Evolutionary conservation across 2,113 vertebrate species (phyloP), one percentile per base, ranked within the genome.

Genomic region (Pleuronectes platessa): DNA sequence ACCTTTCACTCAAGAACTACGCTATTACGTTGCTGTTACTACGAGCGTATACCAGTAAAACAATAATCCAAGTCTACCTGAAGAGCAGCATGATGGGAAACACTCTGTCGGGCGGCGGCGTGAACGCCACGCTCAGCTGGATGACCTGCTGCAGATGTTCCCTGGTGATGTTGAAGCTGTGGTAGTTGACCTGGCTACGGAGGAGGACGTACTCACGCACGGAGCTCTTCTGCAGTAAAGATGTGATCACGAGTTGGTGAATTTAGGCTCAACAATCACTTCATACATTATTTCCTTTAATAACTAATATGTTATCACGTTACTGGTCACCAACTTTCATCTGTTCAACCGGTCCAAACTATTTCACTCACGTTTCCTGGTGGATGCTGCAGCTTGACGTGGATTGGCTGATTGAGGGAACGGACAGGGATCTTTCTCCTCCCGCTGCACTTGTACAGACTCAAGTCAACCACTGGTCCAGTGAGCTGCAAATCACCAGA

Each of bases 1-100:
- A 0, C 40, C 8, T 59, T 49, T 59, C 17, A 31, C 51, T n/a
- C 15, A 42, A 62, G 68, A 27, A 20, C 3, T 2, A 3, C 5
- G n/a, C 11, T 21, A 3, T 27, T 7, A 40, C 20, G 17, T n/a
- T 67, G 26, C 21, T 55, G 7, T 23, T 17, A 18, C 9, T 6
- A 49, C n/a, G 3, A 55, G n/a, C 10, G 2, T 18, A 24, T 42
- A 54, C 58, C 45, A 26, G 8, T 27, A 20, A 61, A 35, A 10
- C 18, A 27, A 27, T 35, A 27, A 20, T 37, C 24, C 24, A 24
- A 24, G 24, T 24, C 4, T 72, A 97, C 96, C 96, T 95, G 64
- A 96, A 87, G 51, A 97, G 91, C 62, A 96, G 26, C 89, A 94
- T 76, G 85, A 96, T 49, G 4, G 95, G 95, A 89, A 96, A 96